A percentile compares a stretch with the other conserved stretches of the same genome.
Evolutionary conservation across 1,140 invertebrate genomes (phyloP).

Genomic region (Bursaphelenchus mucronatus): DNA sequence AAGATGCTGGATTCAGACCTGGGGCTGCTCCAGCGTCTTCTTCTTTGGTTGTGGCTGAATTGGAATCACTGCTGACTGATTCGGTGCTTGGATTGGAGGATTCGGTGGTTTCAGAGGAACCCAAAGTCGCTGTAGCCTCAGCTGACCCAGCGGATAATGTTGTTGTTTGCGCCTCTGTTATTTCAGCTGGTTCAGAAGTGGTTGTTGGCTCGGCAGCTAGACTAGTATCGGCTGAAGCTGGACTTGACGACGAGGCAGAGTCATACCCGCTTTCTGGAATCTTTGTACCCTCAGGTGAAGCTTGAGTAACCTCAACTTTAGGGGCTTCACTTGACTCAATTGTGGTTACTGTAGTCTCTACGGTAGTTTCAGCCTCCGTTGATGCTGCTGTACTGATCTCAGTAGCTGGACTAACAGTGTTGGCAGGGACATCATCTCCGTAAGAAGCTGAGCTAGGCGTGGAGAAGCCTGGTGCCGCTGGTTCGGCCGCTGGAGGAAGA

Average conservation of each 20-base stretch:
- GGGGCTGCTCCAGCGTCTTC: background rate
- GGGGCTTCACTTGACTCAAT: background rate
- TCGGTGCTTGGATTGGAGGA: background rate
- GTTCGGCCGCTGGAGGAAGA: background rate
- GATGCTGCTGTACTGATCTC: background rate
- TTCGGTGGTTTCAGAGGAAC: background rate
- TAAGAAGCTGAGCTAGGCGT: too few species aligned
- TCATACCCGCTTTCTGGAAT: background rate
- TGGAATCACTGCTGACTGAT: background rate
- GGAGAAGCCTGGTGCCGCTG: background rate
- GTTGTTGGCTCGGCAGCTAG: background rate
- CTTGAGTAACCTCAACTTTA: background rate
- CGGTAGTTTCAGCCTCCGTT: background rate
- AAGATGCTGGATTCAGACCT: background rate
- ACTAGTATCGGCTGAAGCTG: background rate
- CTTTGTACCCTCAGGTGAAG: conserved; percentile 1
- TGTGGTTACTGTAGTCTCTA: background rate
- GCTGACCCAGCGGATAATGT: conserved; percentile 4
- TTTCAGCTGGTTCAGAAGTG: background rate
- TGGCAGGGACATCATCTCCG: background rate
- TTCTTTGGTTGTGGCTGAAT: background rate
- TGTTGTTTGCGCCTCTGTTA: conserved; percentile 9
- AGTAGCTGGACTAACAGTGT: background rate
- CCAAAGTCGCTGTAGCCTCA: background rate
- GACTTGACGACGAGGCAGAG: background rate